A percentile compares a stretch with the other conserved stretches of the same genome.
Evolutionary conservation across 2,113 vertebrate species (phyloP).

Genomic region (Dinomys branickii): DNA sequence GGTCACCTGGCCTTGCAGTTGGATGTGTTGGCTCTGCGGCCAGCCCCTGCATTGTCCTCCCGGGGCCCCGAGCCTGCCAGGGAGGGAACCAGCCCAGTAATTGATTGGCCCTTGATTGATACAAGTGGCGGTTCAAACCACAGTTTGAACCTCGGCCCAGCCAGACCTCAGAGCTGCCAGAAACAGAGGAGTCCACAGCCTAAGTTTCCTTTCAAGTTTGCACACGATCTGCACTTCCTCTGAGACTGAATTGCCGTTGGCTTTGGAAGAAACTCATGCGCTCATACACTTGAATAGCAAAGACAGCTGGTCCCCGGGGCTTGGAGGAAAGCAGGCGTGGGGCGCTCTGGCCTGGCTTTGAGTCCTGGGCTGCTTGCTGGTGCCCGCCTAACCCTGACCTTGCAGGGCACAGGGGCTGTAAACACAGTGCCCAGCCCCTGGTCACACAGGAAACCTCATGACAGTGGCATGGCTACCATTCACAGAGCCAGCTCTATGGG

Average conservation of each 20-base stretch:
- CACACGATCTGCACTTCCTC: constrained; percentile 28
- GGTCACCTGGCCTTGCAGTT: not conserved
- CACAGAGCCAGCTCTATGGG: not conserved
- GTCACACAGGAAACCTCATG: too few species aligned
- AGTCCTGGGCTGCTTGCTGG: not conserved
- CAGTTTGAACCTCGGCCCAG: constrained; percentile 26
- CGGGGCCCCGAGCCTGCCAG: not conserved
- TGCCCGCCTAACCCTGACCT: not conserved
- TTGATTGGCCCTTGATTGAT: constrained; percentile 68
- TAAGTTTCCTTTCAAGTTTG: not conserved
- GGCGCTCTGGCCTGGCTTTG: accelerated
- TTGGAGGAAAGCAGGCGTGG: not conserved
- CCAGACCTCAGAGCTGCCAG: constrained; percentile 55
- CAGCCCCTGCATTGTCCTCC: constrained; percentile 9
- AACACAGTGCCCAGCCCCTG: not conserved
- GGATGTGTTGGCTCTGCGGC: not conserved
- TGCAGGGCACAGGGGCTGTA: not conserved
- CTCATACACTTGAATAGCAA: not conserved
- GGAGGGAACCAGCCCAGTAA: constrained; percentile 23
- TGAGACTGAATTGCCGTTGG: not conserved
- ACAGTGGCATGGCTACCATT: not conserved
- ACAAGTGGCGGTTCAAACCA: not conserved
- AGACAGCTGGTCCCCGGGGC: not conserved
- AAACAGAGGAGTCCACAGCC: not conserved
- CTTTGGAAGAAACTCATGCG: not conserved